These are phyloP conservation scores for Amniataba percoides DNA, from an alignment of 2,797 vertebrate genomes.

Conservation along the genomic window DNA sequence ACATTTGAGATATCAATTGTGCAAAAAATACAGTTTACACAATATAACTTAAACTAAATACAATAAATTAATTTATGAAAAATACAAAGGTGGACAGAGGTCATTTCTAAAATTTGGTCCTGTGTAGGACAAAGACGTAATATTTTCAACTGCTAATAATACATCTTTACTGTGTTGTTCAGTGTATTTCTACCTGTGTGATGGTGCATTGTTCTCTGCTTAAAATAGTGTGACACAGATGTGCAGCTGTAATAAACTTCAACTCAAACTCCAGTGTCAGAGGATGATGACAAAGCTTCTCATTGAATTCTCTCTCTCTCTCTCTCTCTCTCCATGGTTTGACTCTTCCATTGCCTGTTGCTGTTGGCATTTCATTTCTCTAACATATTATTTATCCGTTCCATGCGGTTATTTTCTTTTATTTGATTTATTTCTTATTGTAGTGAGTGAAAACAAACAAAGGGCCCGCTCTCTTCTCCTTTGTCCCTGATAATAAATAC, in stretches of 20 bases:
- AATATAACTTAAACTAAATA: too few species aligned
- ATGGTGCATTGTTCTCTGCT: not conserved
- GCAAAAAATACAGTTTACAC: too few species aligned
- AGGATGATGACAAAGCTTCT: not conserved
- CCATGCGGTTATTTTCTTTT: not conserved
- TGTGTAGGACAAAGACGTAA: not conserved
- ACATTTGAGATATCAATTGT: too few species aligned
- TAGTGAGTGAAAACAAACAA: not conserved
- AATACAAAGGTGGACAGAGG: too few species aligned
- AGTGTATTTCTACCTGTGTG: not conserved
- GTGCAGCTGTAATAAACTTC: not conserved
- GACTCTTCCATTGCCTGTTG: too few species aligned
- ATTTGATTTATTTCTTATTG: not conserved
- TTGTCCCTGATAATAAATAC: not conserved
- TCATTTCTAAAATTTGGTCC: not conserved
- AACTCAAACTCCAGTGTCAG: not conserved
- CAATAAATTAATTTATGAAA: not conserved
- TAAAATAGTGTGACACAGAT: not conserved
- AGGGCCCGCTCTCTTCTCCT: not conserved
- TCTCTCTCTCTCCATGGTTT: not conserved
- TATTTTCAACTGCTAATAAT: not conserved
- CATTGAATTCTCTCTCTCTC: not conserved
- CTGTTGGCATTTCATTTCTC: too few species aligned
- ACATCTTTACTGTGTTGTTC: not conserved
- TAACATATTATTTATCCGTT: not conserved